These are phyloP conservation scores for Hycleus phaleratus DNA, from an alignment of 1,140 invertebrate species.

Conservation along the genomic window DNA sequence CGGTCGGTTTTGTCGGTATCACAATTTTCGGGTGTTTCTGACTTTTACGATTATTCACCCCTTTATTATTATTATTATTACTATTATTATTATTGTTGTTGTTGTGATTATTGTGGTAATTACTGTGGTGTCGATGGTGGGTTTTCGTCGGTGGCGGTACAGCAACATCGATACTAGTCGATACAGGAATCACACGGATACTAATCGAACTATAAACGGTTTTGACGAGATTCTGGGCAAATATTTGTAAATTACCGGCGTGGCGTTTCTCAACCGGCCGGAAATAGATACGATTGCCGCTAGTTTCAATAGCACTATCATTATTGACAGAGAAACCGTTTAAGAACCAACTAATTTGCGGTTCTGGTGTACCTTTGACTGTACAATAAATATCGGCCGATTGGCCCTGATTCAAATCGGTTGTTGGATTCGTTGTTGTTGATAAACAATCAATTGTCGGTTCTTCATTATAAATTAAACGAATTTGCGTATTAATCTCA, in stretches of 20 bases:
- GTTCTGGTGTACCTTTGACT: slow-evolving; percentile 58
- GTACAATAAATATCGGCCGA: slow-evolving; percentile 57
- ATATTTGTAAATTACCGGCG: slow-evolving; percentile 83
- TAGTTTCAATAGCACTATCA: slow-evolving; percentile 46
- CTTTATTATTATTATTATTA: too few relatives aligned
- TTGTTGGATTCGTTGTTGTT: slow-evolving; percentile 47
- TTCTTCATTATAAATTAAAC: slow-evolving; percentile 48
- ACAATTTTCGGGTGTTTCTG: slow-evolving; percentile 56
- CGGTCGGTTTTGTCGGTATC: slow-evolving; percentile 75
- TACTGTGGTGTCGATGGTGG: too few relatives aligned
- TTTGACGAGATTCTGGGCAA: slow-evolving; percentile 74
- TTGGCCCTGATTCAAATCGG: slow-evolving; percentile 57
- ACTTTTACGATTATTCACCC: slow-evolving; percentile 31
- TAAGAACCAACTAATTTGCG: slow-evolving; percentile 71
- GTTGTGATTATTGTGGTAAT: too few relatives aligned
- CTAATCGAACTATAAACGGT: slow-evolving; percentile 55
- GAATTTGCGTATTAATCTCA: slow-evolving; percentile 42
- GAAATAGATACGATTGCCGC: slow-evolving; percentile 44
- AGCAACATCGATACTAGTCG: slow-evolving; percentile 20
- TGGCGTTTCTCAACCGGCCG: slow-evolving; percentile 67
- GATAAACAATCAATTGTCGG: slow-evolving; percentile 53
- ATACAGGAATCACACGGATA: slow-evolving; percentile 59
- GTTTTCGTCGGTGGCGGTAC: slow-evolving; percentile 2
- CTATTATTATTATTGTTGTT: too few relatives aligned
- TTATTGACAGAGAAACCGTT: slow-evolving; percentile 62